These are phyloP conservation scores for Agonopterix arenella DNA, from an alignment of 2,888 invertebrate genomes.

Conservation along the genomic window DNA sequence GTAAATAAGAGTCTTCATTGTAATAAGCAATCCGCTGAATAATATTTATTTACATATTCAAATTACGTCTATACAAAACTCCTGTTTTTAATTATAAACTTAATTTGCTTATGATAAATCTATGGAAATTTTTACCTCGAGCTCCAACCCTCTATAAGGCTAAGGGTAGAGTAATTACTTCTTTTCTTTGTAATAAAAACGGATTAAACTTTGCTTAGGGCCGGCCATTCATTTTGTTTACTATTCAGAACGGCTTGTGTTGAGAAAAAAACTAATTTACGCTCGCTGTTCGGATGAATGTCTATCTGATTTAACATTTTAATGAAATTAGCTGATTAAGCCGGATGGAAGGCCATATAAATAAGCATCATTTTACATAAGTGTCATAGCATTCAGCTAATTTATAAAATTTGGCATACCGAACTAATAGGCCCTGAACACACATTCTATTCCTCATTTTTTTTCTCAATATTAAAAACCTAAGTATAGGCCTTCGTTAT, in stretches of 20 bases:
- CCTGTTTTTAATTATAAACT: constrained; percentile 77
- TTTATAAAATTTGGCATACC: no score
- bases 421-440: no score
- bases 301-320: constrained; percentile 52
- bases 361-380: no score
- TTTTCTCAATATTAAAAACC: no score
- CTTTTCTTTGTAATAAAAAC: constrained; percentile 77
- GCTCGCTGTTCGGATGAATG: constrained; percentile 46
- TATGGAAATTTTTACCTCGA: constrained; percentile 75
- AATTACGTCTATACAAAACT: constrained; percentile 74
- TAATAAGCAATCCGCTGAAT: constrained; percentile 47
- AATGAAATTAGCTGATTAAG: constrained; percentile 47
- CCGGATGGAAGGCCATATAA: neutral
- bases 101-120: constrained; percentile 77
- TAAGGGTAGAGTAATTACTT: constrained; percentile 76
- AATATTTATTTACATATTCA: constrained; percentile 67
- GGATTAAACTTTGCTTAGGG: constrained; percentile 77
- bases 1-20: constrained; percentile 18
- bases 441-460: no score
- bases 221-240: constrained; percentile 73
- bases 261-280: constrained; percentile 70
- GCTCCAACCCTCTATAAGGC: constrained; percentile 68
- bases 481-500: no score
- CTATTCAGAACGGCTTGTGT: constrained; percentile 69
- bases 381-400: no score